Conservation (phyloP, 2,797 vertebrate genomes). For the Manis pentadactyla region DNA sequence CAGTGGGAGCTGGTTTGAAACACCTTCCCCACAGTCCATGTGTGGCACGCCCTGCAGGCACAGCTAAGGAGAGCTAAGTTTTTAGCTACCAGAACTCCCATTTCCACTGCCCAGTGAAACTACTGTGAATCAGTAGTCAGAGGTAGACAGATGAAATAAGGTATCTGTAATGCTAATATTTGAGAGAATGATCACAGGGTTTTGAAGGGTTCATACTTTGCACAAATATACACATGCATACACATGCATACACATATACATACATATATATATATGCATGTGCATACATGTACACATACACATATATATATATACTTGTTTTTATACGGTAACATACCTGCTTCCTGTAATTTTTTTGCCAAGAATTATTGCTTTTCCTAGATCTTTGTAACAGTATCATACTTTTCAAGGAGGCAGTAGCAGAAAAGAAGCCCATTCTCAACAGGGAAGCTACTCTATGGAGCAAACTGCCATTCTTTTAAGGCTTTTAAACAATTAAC, state of each 20-base stretch:
- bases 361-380: conserved; percentile 60
- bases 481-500: conserved; percentile 34
- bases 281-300: too few species aligned
- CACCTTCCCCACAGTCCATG: accelerated
- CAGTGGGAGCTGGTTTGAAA: background rate
- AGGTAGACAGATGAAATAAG: background rate
- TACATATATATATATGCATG: background rate
- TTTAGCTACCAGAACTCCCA: background rate
- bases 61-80: background rate
- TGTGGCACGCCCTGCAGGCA: background rate
- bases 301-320: background rate
- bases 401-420: background rate
- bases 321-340: conserved; percentile 13
- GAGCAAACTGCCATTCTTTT: background rate
- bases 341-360: conserved; percentile 40
- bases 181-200: background rate
- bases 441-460: conserved; percentile 6
- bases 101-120: background rate
- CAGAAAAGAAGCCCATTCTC: conserved; percentile 35
- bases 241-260: background rate
- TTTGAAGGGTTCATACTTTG: background rate
- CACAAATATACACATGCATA: background rate
- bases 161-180: background rate
- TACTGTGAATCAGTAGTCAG: background rate
- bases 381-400: background rate